Evolutionary conservation across 2,888 invertebrate species (phyloP), one percentile per base, ranked within the genome.

Genomic region (Drosophila atripex): DNA sequence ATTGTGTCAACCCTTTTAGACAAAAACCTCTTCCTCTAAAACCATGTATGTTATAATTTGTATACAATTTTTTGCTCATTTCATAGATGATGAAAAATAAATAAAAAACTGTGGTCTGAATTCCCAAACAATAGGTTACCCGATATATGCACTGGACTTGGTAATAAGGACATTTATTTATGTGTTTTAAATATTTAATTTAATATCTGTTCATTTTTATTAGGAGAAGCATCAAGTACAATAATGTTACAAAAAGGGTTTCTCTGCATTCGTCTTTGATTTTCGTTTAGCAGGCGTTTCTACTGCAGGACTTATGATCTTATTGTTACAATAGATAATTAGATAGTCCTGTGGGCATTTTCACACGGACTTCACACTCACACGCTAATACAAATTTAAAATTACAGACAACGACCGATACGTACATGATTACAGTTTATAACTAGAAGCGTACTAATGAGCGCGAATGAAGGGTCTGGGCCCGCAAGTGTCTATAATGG

Each of bases 151-250:
- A 18, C n/a, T n/a, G n/a, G n/a, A n/a, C n/a, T n/a, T n/a, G n/a
- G n/a, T n/a, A n/a, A n/a, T 18, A 18, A 18, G 2, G 18, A 1
- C 18, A 18, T 18, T 0, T 23, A 28, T 28, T 9, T 28, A 28
- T 8, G 8, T 14, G 0, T 1, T 35, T 25, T 57, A 35, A 46
- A 55, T 65, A 55, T 69, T 69, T 41, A 41, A 18, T 41, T 41
- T 8, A 53, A 74, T 70, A 47, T 65, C 63, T 68, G 65, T 77
- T 74, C 21, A 47, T 68, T 59, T 80, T 80, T 80, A 72, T 69
- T 82, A 84, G 85, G 84, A 71, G 78, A 82, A 82, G 80, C 85
- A 84, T 82, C 82, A 84, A 84, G 80, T 84, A 82, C 80, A 82
- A 56, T 82, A 75, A 73, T 78, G 56, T 58, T 82, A 80, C 80